These are phyloP conservation scores for Megamerina dolium DNA, from an alignment of 2,888 invertebrate genomes.

Conservation along the genomic window DNA sequence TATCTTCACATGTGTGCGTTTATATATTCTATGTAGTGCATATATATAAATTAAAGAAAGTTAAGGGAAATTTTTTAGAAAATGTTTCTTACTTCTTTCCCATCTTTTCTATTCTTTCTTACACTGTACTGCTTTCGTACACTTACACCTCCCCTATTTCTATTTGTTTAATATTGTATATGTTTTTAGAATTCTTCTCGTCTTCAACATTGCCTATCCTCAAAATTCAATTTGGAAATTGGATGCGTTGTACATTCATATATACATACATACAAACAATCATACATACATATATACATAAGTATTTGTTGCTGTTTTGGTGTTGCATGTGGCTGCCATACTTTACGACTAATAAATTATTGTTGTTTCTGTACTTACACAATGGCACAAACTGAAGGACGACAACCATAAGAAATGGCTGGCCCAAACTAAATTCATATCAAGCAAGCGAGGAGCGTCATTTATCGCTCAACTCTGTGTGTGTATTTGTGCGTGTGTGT, in stretches of 20 bases:
- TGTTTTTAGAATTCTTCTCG: slow-evolving; percentile 20
- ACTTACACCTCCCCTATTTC: too few species aligned
- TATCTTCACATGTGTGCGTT: too few species aligned
- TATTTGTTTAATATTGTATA: slow-evolving; percentile 16
- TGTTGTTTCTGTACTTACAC: slow-evolving; percentile 16
- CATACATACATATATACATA: too few species aligned
- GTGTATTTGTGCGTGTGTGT: too few species aligned
- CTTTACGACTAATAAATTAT: slow-evolving; percentile 24
- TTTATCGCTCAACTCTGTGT: too few species aligned
- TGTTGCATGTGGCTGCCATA: slow-evolving; percentile 3
- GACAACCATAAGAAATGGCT: slow-evolving; percentile 12
- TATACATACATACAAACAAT: too few species aligned
- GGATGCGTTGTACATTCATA: slow-evolving; percentile 25
- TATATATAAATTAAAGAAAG: too few species aligned
- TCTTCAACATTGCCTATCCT: background rate
- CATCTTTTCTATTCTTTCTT: too few species aligned
- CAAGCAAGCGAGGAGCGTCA: background rate
- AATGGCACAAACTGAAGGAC: slow-evolving; percentile 19
- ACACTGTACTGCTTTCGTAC: too few species aligned
- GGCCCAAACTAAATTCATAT: slow-evolving; percentile 4
- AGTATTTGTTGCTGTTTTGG: background rate
- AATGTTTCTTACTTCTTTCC: too few species aligned
- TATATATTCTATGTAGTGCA: too few species aligned
- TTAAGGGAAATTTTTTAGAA: too few species aligned
- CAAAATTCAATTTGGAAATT: slow-evolving; percentile 33